A percentile compares a stretch with the other conserved stretches of the same genome.
phyloP scores from a whole-genome alignment of 1,140 invertebrate genomes.

The Rhagoletis pomonella region DNA sequence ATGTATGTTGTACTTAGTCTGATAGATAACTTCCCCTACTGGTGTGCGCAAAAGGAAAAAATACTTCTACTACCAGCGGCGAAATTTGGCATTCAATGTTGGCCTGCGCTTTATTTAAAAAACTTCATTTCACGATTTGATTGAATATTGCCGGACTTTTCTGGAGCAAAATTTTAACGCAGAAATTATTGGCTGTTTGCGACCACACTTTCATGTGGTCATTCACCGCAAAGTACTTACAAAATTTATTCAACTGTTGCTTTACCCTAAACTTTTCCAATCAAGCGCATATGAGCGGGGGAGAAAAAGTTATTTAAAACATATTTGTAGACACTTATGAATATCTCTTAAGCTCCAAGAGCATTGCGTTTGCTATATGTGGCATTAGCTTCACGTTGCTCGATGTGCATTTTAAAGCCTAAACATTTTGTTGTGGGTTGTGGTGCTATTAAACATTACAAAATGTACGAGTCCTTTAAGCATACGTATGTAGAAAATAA shows the following conservation, averaged over 20 bases:
- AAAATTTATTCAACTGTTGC: slow-evolving; percentile 1
- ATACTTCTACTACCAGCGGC: neutral
- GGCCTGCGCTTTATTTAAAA: neutral
- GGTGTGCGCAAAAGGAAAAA: neutral
- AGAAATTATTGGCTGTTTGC: neutral
- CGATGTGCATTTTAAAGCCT: no score
- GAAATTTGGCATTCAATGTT: neutral
- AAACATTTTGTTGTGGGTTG: no score
- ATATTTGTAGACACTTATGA: no score
- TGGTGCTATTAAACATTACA: no score
- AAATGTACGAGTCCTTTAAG: no score
- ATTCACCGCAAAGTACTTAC: slow-evolving; percentile 33
- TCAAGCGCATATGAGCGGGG: neutral
- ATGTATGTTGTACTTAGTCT: neutral
- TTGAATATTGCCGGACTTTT: slow-evolving; percentile 25
- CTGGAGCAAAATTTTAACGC: neutral
- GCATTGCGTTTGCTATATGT: no score
- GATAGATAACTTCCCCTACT: no score
- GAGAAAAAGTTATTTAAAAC: no score
- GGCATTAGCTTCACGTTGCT: no score
- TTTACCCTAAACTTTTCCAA: slow-evolving; percentile 25
- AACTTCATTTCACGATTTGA: neutral
- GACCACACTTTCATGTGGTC: slow-evolving; percentile 16
- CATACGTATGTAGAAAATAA: no score
- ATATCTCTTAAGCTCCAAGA: no score